phyloP scores from a whole-genome alignment of 2,888 invertebrate genomes.

The Nectonema munidae region DNA sequence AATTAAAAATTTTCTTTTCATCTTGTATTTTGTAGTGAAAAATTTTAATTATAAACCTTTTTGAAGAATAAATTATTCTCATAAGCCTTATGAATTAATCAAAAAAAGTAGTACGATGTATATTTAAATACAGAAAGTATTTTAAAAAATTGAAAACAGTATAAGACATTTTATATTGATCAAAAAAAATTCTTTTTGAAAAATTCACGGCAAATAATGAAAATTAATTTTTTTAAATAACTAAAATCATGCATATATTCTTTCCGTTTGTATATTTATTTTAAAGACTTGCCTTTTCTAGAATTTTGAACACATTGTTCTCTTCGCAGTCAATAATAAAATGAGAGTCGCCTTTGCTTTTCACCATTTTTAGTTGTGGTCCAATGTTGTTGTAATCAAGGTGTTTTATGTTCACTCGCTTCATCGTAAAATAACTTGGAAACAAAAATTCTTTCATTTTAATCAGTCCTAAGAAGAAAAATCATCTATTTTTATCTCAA shows the following conservation, averaged over 20 bases:
- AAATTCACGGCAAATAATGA: too few relatives aligned
- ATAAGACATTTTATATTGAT: too few relatives aligned
- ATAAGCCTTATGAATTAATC: not conserved
- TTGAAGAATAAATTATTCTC: not conserved
- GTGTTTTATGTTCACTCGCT: not conserved
- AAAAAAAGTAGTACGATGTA: not conserved
- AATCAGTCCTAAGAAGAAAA: slow-evolving; percentile 10
- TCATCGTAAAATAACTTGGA: too few relatives aligned
- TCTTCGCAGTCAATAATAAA: slow-evolving; percentile 6
- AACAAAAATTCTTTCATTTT: slow-evolving; percentile 8
- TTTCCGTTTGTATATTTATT: too few relatives aligned
- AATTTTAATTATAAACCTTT: slow-evolving; percentile 2
- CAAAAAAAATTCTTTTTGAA: too few relatives aligned
- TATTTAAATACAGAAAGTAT: slow-evolving; percentile 6
- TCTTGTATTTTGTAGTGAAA: too few relatives aligned
- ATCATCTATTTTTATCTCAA: too few relatives aligned
- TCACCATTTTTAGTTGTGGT: slow-evolving; percentile 2
- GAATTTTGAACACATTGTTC: not conserved
- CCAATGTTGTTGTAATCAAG: not conserved
- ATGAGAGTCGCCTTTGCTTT: slow-evolving; percentile 10
- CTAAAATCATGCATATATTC: too few relatives aligned
- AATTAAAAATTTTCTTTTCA: too few relatives aligned
- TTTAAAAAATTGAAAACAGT: too few relatives aligned
- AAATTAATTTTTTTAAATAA: too few relatives aligned
- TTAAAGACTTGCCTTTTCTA: too few relatives aligned